Base-by-base conservation (phyloP, 1,140 invertebrate species). In the Brachionus calyciflorus region DNA sequence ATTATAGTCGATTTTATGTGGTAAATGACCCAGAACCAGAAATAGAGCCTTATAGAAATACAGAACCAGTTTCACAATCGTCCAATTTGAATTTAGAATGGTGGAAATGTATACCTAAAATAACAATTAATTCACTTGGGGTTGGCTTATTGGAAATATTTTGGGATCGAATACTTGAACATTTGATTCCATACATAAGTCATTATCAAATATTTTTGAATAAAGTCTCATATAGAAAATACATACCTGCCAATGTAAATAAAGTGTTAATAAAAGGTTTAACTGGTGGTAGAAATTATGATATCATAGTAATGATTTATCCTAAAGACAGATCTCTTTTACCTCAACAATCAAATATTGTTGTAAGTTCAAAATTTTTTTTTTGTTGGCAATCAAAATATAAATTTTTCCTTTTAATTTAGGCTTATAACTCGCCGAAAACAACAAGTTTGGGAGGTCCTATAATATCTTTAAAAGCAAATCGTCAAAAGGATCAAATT, bases 191-290 rank as follows among this genome's bases (percentile, higher is more conserved):
- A 14, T 80, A 83, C 6, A 81, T 85, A 49, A 81, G 79, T 53
- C 82, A 82, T 26, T 85, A 84, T 76, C 79, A 82, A 80, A 76
- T 85, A 26, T 83, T 80, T 75, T 69, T 85, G 63, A 85, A 85
- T 79, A 82, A 81, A 53, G 80, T 85, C 14, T 79, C 80, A 28
- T 84, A 84, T 78, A 82, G 82, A 78, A 79, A 80, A 24, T 79
- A 82, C 79, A 82, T 84, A 51, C 82, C 82, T 2, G 78, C 80
- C 14, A 78, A 65, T 33, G 80, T 82, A 76, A 82, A 81, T 63
- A 81, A 81, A 65, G 68, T 84, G 14, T 80, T 80, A 76, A 77
- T 85, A 26, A 80, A 79, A 26, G 84, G 84, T 14, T 78, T 85
- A 60, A 82, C 83, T 10, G 83, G 83, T 12, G 81, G 81, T 14